Evolutionary conservation across 2,797 vertebrate genomes (phyloP).

Genomic region (Pempheris klunzingeri): DNA sequence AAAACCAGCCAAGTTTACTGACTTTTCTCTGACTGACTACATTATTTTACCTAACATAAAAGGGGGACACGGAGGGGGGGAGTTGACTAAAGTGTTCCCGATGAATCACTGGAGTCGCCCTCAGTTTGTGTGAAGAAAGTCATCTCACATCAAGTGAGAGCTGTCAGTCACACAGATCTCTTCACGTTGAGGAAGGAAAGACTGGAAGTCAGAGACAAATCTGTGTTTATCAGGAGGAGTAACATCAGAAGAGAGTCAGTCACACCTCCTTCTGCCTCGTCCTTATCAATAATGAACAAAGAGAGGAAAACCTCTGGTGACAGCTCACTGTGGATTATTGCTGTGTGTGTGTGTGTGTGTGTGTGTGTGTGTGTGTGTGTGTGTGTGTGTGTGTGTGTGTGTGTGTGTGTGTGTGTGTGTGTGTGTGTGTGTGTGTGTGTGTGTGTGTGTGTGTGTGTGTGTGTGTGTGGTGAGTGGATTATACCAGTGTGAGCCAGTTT

Average conservation of each 20-base stretch:
- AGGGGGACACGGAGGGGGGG: not conserved
- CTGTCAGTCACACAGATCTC: slow-evolving; percentile 13
- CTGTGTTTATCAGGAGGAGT: no score
- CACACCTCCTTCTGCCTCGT: slow-evolving; percentile 1
- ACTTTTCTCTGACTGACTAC: not conserved
- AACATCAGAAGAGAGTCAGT: no score
- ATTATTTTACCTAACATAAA: no score
- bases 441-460: no score
- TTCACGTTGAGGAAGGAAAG: not conserved
- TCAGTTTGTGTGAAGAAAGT: slow-evolving; percentile 4
- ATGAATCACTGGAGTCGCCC: slow-evolving; percentile 9
- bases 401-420: no score
- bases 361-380: slow-evolving; percentile 37
- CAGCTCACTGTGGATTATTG: slow-evolving; percentile 55
- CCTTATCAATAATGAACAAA: slow-evolving; percentile 73
- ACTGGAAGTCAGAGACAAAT: not conserved
- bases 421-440: slow-evolving; percentile 31
- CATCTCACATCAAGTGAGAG: not conserved
- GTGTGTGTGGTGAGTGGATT: slow-evolving; percentile 62
- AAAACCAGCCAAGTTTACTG: no score
- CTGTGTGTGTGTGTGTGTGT: slow-evolving; percentile 34
- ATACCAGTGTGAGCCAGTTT: slow-evolving; percentile 64
- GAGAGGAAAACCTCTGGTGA: slow-evolving; percentile 54
- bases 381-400: slow-evolving; percentile 29
- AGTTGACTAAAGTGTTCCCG: not conserved